A percentile compares a stretch with the other conserved stretches of the same genome.
These are phyloP conservation scores for Drosophila auraria DNA, from an alignment of 1,140 invertebrate species.

Conservation along the genomic window DNA sequence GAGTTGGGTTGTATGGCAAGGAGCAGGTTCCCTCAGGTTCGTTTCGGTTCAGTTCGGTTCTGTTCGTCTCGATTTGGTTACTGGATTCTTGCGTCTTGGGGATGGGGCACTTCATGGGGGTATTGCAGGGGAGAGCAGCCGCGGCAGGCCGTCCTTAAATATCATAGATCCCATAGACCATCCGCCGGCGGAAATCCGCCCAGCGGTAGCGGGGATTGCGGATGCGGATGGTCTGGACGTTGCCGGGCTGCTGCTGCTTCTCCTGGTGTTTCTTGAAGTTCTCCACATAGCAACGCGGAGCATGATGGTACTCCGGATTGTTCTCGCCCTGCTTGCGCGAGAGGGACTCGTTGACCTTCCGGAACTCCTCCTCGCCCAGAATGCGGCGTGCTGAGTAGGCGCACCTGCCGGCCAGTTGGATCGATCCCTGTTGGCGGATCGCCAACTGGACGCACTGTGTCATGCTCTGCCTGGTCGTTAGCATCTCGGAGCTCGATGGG, in stretches of 20 bases:
- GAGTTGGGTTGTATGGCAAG: too few relatives aligned
- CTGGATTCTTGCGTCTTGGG: too few relatives aligned
- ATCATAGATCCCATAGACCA: conserved; percentile 52
- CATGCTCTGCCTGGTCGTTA: not conserved
- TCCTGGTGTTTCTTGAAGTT: conserved; percentile 41
- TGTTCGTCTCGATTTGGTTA: too few relatives aligned
- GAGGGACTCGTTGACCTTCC: not conserved
- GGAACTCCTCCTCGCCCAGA: not conserved
- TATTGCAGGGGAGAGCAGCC: too few relatives aligned
- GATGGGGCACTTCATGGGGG: too few relatives aligned
- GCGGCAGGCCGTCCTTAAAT: conserved; percentile 11
- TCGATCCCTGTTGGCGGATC: not conserved
- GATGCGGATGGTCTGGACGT: not conserved
- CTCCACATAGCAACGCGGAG: conserved; percentile 36
- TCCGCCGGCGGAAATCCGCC: conserved; percentile 52
- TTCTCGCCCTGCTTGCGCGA: conserved; percentile 6
- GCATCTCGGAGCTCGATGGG: not conserved
- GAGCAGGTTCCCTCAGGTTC: too few relatives aligned
- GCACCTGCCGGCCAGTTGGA: not conserved
- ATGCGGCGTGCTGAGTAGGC: not conserved
- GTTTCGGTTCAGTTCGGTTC: too few relatives aligned
- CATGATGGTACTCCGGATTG: conserved; percentile 58
- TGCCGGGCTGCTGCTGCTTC: not conserved
- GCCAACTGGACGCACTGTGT: not conserved
- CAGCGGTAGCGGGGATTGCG: conserved; percentile 51